A percentile compares a stretch with the other conserved stretches of the same genome.
These are phyloP conservation scores for Hirudo medicinalis DNA, from an alignment of 1,140 invertebrate genomes.

Conservation along the genomic window DNA sequence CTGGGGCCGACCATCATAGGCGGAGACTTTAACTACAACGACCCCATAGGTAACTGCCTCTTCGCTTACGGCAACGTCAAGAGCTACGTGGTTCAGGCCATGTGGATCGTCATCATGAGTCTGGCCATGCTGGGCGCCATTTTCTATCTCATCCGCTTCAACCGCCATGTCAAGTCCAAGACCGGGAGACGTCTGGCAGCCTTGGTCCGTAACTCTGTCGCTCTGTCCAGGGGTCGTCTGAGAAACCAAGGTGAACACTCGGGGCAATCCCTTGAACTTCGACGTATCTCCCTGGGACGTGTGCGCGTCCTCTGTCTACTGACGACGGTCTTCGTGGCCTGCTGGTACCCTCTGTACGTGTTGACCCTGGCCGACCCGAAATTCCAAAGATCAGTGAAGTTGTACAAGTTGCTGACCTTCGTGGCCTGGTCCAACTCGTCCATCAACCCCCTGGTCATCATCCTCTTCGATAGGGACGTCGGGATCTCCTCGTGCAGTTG, in stretches of 20 bases:
- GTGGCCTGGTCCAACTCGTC: slow-evolving; percentile 39
- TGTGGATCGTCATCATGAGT: slow-evolving; percentile 39
- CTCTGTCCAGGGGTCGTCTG: slow-evolving; percentile 25
- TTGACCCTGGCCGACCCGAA: slow-evolving; percentile 36
- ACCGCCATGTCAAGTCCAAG: slow-evolving; percentile 37
- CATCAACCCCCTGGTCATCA: slow-evolving; percentile 35
- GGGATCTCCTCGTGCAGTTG: slow-evolving; percentile 27
- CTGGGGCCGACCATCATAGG: slow-evolving; percentile 41
- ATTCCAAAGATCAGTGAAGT: slow-evolving; percentile 33
- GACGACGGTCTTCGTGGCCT: slow-evolving; percentile 32
- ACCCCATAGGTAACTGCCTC: slow-evolving; percentile 36
- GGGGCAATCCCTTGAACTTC: slow-evolving; percentile 18
- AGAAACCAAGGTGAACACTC: background rate
- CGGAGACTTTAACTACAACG: slow-evolving; percentile 38
- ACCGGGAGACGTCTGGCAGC: slow-evolving; percentile 36
- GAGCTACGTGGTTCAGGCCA: slow-evolving; percentile 38
- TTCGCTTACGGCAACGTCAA: slow-evolving; percentile 36
- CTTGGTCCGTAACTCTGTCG: slow-evolving; percentile 35
- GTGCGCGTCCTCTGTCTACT: slow-evolving; percentile 36
- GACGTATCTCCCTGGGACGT: slow-evolving; percentile 33
- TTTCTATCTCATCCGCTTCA: slow-evolving; percentile 35
- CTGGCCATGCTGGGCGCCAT: slow-evolving; percentile 31
- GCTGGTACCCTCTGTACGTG: slow-evolving; percentile 41
- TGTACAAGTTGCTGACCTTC: slow-evolving; percentile 39
- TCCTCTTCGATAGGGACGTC: slow-evolving; percentile 35